Evolutionary conservation across 2,113 vertebrate species (phyloP).

Genomic region (Gymnorhina tibicen): DNA sequence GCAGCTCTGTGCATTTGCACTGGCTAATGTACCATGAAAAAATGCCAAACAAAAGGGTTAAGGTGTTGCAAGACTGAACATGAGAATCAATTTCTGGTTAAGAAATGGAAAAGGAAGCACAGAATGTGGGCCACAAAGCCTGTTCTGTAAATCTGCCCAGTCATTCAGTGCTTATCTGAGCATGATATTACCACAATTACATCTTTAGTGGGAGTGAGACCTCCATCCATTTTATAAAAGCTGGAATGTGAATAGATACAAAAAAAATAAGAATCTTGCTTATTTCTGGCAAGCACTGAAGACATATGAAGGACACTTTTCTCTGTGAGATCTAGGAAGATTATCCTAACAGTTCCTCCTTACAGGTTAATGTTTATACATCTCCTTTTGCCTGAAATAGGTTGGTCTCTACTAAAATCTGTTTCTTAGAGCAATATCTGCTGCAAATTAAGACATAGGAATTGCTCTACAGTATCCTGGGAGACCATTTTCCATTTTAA

Average conservation of each 20-base stretch:
- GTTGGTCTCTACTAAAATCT: neutral
- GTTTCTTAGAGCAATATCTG: neutral
- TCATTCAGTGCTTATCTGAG: neutral
- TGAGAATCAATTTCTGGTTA: neutral
- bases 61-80: neutral
- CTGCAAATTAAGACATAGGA: neutral
- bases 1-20: neutral
- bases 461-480: neutral
- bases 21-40: neutral
- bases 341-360: neutral
- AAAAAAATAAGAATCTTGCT: neutral
- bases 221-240: neutral
- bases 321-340: neutral
- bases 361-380: neutral
- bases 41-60: neutral
- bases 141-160: neutral
- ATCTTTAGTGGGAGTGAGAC: neutral
- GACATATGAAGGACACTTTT: neutral
- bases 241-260: neutral
- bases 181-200: neutral
- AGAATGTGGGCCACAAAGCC: neutral
- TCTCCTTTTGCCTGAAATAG: neutral
- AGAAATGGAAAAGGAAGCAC: neutral
- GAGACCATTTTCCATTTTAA: neutral
- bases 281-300: neutral